These are phyloP conservation scores for Fopius arisanus DNA, from an alignment of 1,140 invertebrate species.

Conservation along the genomic window DNA sequence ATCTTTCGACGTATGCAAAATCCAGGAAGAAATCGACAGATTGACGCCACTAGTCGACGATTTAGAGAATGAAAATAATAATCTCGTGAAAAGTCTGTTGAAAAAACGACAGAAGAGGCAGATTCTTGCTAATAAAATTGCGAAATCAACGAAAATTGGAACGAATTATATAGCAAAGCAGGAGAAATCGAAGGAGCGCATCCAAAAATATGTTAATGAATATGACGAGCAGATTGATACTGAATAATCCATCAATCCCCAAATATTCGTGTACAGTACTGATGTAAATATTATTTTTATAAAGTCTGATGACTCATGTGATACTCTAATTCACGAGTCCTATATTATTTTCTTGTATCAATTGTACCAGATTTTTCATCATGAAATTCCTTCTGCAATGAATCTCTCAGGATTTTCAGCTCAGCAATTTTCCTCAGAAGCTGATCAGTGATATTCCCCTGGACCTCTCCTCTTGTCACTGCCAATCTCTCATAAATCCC, in stretches of 20 bases:
- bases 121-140: slow-evolving; percentile 19
- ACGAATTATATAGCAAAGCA: slow-evolving; percentile 26
- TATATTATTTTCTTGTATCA: too few relatives aligned
- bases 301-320: too few relatives aligned
- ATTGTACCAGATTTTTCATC: neutral
- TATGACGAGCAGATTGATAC: neutral
- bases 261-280: too few relatives aligned
- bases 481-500: slow-evolving; percentile 26
- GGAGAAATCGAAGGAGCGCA: slow-evolving; percentile 30
- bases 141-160: slow-evolving; percentile 31
- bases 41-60: slow-evolving; percentile 37
- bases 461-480: neutral
- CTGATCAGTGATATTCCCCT: slow-evolving; percentile 4
- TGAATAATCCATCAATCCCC: neutral
- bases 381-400: slow-evolving; percentile 29
- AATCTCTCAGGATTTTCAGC: slow-evolving; percentile 25
- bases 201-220: slow-evolving; percentile 4
- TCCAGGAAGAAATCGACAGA: slow-evolving; percentile 38
- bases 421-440: slow-evolving; percentile 14
- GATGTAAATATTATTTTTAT: neutral
- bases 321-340: neutral
- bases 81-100: slow-evolving; percentile 35
- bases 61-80: slow-evolving; percentile 45
- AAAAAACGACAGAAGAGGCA: slow-evolving; percentile 34
- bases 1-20: slow-evolving; percentile 43